Evolutionary conservation across 2,888 invertebrate genomes (phyloP), one percentile per base, ranked within the genome.

Genomic region (Dione vanillae): DNA sequence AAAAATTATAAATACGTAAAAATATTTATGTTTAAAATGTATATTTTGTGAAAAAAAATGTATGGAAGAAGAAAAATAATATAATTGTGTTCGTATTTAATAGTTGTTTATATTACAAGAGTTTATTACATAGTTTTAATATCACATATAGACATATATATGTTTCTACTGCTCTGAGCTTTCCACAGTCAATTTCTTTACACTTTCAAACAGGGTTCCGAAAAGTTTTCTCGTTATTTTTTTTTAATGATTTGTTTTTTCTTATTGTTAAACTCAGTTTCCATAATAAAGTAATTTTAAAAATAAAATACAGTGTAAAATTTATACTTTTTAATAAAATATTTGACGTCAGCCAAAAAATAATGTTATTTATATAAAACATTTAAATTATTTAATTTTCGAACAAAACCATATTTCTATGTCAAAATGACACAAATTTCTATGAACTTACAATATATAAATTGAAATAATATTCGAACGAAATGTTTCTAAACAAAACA

Each of bases 151-250:
- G 27, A 3, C 5, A 27, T 27, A 27, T 27, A 49, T 67, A 69
- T 19, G 27, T 59, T 64, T 45, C 49, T 56, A 67, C 67, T 67
- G 65, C 66, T 70, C 71, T 35, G 73, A 73, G 75, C 75, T 75
- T 51, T 49, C 11, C 27, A n/a, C 16, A 64, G 64, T 64, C 64
- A 64, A 64, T 64, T 64, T 37, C 47, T 16, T 37, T 51, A 59
- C 62, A 66, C 70, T 71, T 65, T 70, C 37, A 43, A 41, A 75
- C 73, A 75, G 73, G 75, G 73, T 75, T 67, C 51, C 40, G 27
- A 12, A 45, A 43, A 67, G 9, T 37, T 37, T 56, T 56, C 16
- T 37, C 16, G 10, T 37, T 56, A 37, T 10, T 37, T 16, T 20
- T 51, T 37, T 12, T 16, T 64, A 51, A 37, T 51, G 11, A 27